phyloP scores from a whole-genome alignment of 2,888 invertebrate genomes.

The Selenia dentaria region DNA sequence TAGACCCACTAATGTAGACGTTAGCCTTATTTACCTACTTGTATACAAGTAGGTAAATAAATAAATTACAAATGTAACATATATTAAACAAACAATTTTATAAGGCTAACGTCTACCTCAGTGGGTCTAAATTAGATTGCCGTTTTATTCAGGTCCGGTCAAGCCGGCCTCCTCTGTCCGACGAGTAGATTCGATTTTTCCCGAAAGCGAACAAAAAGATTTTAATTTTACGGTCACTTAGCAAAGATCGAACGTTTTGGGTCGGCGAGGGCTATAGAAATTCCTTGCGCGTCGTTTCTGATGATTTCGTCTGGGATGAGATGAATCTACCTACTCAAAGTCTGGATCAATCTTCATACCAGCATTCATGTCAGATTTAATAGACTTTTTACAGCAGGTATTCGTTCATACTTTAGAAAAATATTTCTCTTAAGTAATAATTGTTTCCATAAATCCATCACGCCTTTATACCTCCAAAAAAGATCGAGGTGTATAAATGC shows the following conservation, averaged over 20 bases:
- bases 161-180: constrained; percentile 9
- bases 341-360: not conserved
- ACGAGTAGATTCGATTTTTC: constrained; percentile 12
- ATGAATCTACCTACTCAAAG: not conserved
- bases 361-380: too few species aligned
- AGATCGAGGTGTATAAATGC: too few species aligned
- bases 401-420: too few species aligned
- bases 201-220: constrained; percentile 24
- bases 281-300: constrained; percentile 2
- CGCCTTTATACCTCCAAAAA: too few species aligned
- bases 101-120: too few species aligned
- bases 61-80: too few species aligned
- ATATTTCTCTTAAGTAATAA: too few species aligned
- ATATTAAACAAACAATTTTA: too few species aligned
- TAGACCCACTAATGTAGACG: constrained; percentile 1
- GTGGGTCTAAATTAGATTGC: constrained; percentile 21
- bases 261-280: constrained; percentile 1
- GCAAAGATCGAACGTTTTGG: constrained; percentile 19
- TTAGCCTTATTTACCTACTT: constrained; percentile 3
- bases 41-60: too few species aligned
- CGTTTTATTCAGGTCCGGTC: constrained; percentile 15
- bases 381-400: too few species aligned
- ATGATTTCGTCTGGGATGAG: not conserved
- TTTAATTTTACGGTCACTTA: constrained; percentile 36
- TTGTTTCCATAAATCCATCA: too few species aligned